Base-by-base conservation (phyloP, 2,888 invertebrate species). In the Nineta flava region DNA sequence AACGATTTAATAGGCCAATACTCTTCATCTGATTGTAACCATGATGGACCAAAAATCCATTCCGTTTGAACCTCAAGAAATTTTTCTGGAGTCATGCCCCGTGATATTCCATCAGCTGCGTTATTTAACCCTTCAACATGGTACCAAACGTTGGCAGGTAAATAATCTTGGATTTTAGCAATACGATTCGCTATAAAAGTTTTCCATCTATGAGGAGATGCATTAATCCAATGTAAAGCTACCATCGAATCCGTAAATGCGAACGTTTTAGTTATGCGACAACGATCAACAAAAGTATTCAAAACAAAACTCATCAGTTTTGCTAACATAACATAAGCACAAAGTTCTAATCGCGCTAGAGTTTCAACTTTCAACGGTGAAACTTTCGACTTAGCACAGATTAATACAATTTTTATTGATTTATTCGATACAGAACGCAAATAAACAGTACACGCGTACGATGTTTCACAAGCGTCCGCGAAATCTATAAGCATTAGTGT, bases 201-300 rank as follows among this genome's bases (percentile, higher is more conserved):
- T n/a, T n/a, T n/a, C n/a, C n/a, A n/a, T n/a, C n/a, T n/a, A n/a
- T n/a, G n/a, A n/a, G n/a, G n/a, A n/a, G n/a, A n/a, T n/a, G n/a
- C n/a, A n/a, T n/a, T n/a, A n/a, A n/a, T n/a, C 53, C 54, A 55
- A 19, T 35, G 16, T 16, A 55, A 31, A 16, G 49, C 46, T 5
- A 54, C 48, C 3, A 48, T 50, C 7, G 53, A 54, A 50, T 53
- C 53, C 3, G 51, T 48, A 51, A 55, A 55, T n/a, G 48, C 48
- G 42, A 35, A 48, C 17, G 49, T 46, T 19, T 41, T 41, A 13
- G 17, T 43, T 43, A 43, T 43, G 16, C 9, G 40, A 9, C n/a
- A 17, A 40, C 44, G 43, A n/a, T 15, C 15, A 9, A 12, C 7
- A 2, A 32, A 47, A 10, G 38, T 34, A 17, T 34, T 19, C 19